These are phyloP conservation scores for Sebastes schlegelii DNA, from an alignment of 2,113 vertebrate species.

Conservation along the genomic window DNA sequence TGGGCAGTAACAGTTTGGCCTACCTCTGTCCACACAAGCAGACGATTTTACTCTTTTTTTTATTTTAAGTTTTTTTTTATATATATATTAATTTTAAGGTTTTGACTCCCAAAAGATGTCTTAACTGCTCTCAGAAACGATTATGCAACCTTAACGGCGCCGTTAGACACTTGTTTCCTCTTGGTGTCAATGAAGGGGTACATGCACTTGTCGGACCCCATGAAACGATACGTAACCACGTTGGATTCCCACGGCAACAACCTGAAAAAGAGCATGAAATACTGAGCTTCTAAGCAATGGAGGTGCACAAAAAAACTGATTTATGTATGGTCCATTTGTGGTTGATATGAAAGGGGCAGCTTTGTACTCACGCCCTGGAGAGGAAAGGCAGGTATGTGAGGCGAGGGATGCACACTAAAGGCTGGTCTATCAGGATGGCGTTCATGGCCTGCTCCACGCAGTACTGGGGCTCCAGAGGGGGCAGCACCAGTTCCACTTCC, in stretches of 20 bases:
- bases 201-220: constrained; percentile 80
- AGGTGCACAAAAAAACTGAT: neutral
- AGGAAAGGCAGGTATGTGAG: constrained; percentile 71
- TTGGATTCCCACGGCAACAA: constrained; percentile 80
- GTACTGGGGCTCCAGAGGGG: constrained; percentile 72
- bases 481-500: constrained; percentile 65
- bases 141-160: constrained; percentile 24
- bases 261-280: constrained; percentile 49
- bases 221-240: constrained; percentile 70
- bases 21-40: neutral
- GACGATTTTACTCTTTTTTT: neutral
- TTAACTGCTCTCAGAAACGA: neutral
- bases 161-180: constrained; percentile 50
- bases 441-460: constrained; percentile 80
- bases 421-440: constrained; percentile 75
- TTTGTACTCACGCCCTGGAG: constrained; percentile 66
- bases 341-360: neutral
- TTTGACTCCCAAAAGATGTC: neutral
- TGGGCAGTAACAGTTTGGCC: neutral
- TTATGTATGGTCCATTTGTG: neutral
- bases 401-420: constrained; percentile 70
- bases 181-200: constrained; percentile 72
- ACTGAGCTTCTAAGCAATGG: neutral
- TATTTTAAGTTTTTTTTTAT: neutral
- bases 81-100: neutral